Conservation (phyloP, 2,113 vertebrate species). For the Balaenoptera acutorostrata region DNA sequence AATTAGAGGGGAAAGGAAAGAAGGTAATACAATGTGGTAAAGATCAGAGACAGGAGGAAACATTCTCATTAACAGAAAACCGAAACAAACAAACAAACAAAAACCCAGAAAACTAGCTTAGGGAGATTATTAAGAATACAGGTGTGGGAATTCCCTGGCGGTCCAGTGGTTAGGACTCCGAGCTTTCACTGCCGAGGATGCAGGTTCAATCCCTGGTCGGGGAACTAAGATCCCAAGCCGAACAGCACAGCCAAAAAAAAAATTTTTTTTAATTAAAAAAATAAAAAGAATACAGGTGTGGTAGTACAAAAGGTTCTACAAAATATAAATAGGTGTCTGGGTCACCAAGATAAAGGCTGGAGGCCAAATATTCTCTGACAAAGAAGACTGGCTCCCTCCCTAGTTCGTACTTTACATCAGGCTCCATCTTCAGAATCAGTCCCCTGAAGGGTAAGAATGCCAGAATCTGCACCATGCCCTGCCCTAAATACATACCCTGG, state of each 20-base stretch:
- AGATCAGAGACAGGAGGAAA: neutral
- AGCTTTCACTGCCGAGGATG: too few relatives aligned
- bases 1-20: neutral
- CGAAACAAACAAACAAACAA: neutral
- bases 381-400: neutral
- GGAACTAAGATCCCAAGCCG: too few relatives aligned
- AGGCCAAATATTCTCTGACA: neutral
- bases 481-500: neutral
- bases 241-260: too few relatives aligned
- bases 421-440: neutral
- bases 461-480: neutral
- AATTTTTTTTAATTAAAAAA: too few relatives aligned
- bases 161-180: too few relatives aligned
- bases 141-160: too few relatives aligned
- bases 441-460: neutral
- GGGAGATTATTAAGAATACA: neutral
- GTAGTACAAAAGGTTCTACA: neutral
- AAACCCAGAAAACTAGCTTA: neutral
- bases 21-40: neutral
- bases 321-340: neutral
- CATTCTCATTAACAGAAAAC: neutral
- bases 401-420: neutral
- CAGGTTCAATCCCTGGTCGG: too few relatives aligned
- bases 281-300: neutral
- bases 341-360: neutral